Conservation (phyloP, 2,113 vertebrate genomes). For the Carassius carassius region DNA sequence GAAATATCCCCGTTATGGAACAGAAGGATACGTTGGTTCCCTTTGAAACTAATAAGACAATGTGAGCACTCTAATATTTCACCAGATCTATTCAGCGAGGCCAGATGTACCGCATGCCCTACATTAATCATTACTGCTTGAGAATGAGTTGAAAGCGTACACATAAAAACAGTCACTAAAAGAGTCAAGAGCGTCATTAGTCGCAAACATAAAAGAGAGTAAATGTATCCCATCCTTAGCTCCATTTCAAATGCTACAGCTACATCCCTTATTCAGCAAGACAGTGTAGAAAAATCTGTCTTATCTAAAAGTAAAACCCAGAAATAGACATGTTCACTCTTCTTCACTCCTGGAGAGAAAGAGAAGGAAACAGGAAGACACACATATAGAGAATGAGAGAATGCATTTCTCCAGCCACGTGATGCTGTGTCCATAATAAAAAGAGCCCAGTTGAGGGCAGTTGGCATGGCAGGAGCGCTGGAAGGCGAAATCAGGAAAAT, state of each 20-base stretch:
- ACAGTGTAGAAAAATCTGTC: conserved; percentile 8
- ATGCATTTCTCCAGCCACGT: conserved; percentile 29
- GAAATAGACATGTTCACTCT: conserved; percentile 24
- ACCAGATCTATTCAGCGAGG: conserved; percentile 8
- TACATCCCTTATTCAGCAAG: conserved; percentile 3
- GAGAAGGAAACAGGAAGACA: conserved; percentile 36
- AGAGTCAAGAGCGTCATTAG: background rate
- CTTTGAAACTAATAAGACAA: conserved; percentile 17
- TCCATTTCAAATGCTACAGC: background rate
- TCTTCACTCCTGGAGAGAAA: background rate
- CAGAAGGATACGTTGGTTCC: too few relatives aligned
- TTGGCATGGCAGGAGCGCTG: conserved; percentile 29
- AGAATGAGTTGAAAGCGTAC: background rate
- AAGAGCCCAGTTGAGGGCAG: conserved; percentile 9
- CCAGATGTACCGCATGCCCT: background rate
- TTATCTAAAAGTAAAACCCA: background rate
- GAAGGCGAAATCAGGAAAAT: conserved; percentile 14
- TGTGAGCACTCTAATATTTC: background rate
- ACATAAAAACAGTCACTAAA: conserved; percentile 32
- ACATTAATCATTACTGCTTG: conserved; percentile 12
- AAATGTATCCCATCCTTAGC: background rate
- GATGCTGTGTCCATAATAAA: conserved; percentile 16
- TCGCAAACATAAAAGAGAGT: conserved; percentile 17
- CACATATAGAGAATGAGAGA: conserved; percentile 19
- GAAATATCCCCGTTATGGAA: background rate